Evolutionary conservation across 2,888 invertebrate species (phyloP).

Genomic region (Willowsia nigromaculata): DNA sequence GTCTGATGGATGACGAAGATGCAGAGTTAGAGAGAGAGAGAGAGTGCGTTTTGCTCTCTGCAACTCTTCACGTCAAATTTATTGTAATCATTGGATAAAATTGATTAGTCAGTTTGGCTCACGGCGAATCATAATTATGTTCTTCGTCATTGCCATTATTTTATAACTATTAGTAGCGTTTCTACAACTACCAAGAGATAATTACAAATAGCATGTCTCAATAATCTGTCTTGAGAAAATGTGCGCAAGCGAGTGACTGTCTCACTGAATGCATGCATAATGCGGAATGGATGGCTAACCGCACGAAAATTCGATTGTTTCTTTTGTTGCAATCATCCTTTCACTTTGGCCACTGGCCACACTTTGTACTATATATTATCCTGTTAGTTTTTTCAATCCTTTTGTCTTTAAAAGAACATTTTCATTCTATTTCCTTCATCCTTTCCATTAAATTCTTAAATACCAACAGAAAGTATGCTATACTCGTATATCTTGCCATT

Average conservation of each 20-base stretch:
- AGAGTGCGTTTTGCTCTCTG: neutral
- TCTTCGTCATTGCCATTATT: constrained; percentile 5
- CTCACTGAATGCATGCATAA: constrained; percentile 7
- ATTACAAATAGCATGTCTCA: constrained; percentile 53
- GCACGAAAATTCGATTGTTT: constrained; percentile 57
- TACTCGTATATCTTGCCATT: neutral
- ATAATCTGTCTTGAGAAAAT: neutral
- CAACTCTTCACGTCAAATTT: constrained; percentile 39
- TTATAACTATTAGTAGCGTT: neutral
- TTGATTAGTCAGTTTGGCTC: constrained; percentile 72
- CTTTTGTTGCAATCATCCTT: constrained; percentile 57
- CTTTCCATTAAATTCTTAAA: neutral
- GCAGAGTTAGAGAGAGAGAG: neutral
- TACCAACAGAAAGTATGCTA: neutral
- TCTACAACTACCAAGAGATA: constrained; percentile 4
- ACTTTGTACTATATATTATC: neutral
- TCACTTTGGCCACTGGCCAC: constrained; percentile 70
- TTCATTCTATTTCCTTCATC: neutral
- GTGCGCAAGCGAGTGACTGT: neutral
- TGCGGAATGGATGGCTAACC: constrained; percentile 26
- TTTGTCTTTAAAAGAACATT: constrained; percentile 12
- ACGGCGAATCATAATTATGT: constrained; percentile 57
- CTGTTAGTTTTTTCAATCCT: neutral
- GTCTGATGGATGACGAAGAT: neutral
- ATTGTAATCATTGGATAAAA: constrained; percentile 59